Base-by-base conservation (phyloP, 2,888 invertebrate species). In the Nomada fucata region DNA sequence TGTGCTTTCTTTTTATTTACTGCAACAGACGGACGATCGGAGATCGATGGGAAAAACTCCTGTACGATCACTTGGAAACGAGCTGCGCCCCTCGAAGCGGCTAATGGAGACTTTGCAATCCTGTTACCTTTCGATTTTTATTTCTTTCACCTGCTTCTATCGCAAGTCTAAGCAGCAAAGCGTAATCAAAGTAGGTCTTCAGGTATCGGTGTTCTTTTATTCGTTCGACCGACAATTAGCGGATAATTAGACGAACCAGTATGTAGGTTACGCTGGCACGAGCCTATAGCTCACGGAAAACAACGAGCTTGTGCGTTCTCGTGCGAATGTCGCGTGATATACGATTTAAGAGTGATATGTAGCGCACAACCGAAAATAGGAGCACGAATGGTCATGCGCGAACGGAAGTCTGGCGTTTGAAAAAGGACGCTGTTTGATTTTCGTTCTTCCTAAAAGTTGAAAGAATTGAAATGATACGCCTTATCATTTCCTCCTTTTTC, bases 181-280 rank as follows among this genome's bases (percentile, higher is more conserved):
- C 72, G 59, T 71, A 81, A 81, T 81, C 85, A 76, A 86, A 85
- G 79, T 80, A 75, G 74, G 72, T 79, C 74, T 52, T 29, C 67
- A 7, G 44, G 57, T 79, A 82, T 79, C 76, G 74, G 52, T 67
- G 63, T 74, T 57, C 76, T 59, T 83, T 81, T 60, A 61, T 68
- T 59, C 47, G 50, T 77, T 69, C 52, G 82, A 61, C 47, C 44
- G 52, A 75, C 78, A 87, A 84, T 88, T 86, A 84, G 73, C 80
- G 76, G 73, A 76, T 82, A 82, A 88, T 86, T 88, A 80, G 86
- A 82, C 77, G 77, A 70, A 26, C 63, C 69, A 72, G 80, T 83
- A 86, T 86, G 82, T 86, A 80, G 88, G 88, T 85, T 84, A 81
- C 44, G 60, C 77, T 74, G 72, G 76, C 75, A 67, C 5, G 63